These are phyloP conservation scores for Drosophila paulistorum DNA, from an alignment of 1,140 invertebrate species.

Conservation along the genomic window DNA sequence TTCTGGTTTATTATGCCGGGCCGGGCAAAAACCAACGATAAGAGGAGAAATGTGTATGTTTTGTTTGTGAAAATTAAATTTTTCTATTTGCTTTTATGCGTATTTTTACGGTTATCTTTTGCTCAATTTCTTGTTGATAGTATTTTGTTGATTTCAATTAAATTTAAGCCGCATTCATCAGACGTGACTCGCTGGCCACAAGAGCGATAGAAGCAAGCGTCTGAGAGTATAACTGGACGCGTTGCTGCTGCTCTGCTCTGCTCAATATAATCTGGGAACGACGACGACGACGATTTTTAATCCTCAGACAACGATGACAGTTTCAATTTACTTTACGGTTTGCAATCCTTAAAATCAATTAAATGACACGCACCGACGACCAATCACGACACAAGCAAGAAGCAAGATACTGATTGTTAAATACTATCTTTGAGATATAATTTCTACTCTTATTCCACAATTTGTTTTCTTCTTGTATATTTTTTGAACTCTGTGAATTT, in stretches of 20 bases:
- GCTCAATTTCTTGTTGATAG: background rate
- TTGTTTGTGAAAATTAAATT: constrained; percentile 55
- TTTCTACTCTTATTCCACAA: constrained; percentile 14
- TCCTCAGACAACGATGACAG: constrained; percentile 61
- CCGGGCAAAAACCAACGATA: constrained; percentile 21
- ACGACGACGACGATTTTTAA: constrained; percentile 48
- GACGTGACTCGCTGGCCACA: constrained; percentile 67
- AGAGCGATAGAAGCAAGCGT: constrained; percentile 44
- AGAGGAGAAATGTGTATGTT: background rate
- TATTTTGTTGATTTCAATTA: constrained; percentile 61
- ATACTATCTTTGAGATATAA: constrained; percentile 13
- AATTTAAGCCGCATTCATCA: constrained; percentile 68
- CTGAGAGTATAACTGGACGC: constrained; percentile 39
- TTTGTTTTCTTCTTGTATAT: background rate
- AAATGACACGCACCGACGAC: constrained; percentile 70
- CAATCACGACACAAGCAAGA: constrained; percentile 36
- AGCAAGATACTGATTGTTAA: background rate
- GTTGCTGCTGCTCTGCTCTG: background rate
- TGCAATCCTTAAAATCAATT: constrained; percentile 78
- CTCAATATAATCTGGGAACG: constrained; percentile 58
- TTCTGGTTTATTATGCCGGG: constrained; percentile 51
- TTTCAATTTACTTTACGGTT: constrained; percentile 67
- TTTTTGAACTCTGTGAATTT: background rate
- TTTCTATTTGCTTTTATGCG: constrained; percentile 20
- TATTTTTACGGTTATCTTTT: background rate